Evolutionary conservation across 2,888 invertebrate genomes (phyloP).

Genomic region (Hyposoter dolosus): DNA sequence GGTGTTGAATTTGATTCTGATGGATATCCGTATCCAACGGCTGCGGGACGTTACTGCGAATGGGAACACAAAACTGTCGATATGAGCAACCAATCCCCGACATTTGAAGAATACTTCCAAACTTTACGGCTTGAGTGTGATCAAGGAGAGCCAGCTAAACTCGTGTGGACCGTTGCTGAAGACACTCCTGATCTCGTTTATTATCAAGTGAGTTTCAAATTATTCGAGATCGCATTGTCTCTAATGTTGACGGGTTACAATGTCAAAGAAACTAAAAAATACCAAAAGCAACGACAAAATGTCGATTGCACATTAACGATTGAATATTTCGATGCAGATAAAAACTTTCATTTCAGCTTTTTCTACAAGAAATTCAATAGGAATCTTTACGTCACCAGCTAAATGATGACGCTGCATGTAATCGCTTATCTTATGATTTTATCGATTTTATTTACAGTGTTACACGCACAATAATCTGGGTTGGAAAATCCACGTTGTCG

Average conservation of each 20-base stretch:
- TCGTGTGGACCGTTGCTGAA: constrained; percentile 94
- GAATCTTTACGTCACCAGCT: background rate
- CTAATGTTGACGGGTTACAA: no score
- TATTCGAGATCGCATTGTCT: background rate
- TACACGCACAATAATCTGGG: constrained; percentile 96
- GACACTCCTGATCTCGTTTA: constrained; percentile 94
- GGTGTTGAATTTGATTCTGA: constrained; percentile 92
- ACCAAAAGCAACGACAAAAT: background rate
- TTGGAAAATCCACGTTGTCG: constrained; percentile 96
- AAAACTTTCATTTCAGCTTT: no score
- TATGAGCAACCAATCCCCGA: constrained; percentile 89
- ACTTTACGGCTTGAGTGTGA: constrained; percentile 92
- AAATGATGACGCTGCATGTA: background rate
- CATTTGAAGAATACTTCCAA: constrained; percentile 91
- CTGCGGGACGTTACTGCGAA: constrained; percentile 94
- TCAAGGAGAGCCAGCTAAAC: constrained; percentile 90
- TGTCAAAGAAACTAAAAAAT: background rate
- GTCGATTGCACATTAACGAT: no score
- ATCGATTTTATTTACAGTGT: constrained; percentile 87
- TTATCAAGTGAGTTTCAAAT: constrained; percentile 90
- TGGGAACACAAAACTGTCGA: constrained; percentile 93
- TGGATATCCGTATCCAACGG: constrained; percentile 92
- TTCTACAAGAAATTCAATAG: no score
- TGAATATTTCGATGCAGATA: no score
- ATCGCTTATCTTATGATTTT: background rate